Evolutionary conservation across 2,888 invertebrate genomes (phyloP), one percentile per base, ranked within the genome.

Genomic region (Eretmocerus hayati): DNA sequence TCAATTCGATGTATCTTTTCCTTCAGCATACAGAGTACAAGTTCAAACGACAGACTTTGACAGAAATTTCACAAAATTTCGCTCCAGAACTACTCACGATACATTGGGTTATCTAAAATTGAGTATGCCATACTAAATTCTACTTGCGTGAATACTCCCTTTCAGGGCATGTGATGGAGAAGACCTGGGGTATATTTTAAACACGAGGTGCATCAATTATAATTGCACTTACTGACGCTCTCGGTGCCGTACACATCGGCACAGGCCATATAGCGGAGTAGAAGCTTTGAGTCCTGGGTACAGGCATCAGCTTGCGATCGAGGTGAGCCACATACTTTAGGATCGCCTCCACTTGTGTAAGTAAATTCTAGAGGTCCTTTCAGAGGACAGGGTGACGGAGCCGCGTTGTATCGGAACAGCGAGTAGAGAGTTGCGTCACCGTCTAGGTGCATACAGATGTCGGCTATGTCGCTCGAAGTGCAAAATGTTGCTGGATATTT

Each of bases 231-330:
- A 88, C 87, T 83, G 59, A 84, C 82, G 64, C 85, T 86, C 71
- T 89, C 88, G 0, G 88, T 84, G 36, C 83, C 81, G 0, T 76
- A 76, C 4, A 89, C 81, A 63, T 89, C 87, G 0, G 86, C 84
- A 63, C 91, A 90, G 1, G 88, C 87, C 74, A 87, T 86, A 70
- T 88, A 90, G 54, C 86, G 81, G 55, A 91, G 77, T 53, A 89
- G 79, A 37, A 90, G 77, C 36, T 85, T 74, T 2, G 87, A 86
- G 62, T 87, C 84, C 60, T 90, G 87, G 1, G 89, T 90, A 72
- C 90, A 91, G 43, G 86, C 83, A 69, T 89, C 88, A 1, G 87
- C 86, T 37, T 83, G 80, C 11, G 89, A 89, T 15, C 81, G 80
- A 0, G 90, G 90, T 61, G 81, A 80, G 33, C 72, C 74, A 71